Evolutionary conservation across 2,888 invertebrate species (phyloP).

Genomic region (Punctoribates punctum): DNA sequence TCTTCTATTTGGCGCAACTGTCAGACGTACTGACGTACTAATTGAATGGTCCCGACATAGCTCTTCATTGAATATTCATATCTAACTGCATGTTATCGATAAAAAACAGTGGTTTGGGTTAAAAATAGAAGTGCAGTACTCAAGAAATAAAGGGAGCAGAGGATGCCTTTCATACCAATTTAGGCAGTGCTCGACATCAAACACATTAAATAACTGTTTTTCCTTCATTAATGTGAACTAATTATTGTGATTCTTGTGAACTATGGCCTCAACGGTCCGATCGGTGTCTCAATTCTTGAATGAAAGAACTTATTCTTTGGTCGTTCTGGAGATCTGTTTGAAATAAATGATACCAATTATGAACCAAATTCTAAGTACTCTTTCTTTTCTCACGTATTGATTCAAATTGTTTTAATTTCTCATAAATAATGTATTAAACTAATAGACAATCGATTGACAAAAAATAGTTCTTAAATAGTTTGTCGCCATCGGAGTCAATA

Average conservation of each 20-base stretch:
- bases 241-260: background rate
- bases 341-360: conserved; percentile 1
- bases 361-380: conserved; percentile 16
- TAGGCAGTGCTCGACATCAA: conserved; percentile 23
- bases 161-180: conserved; percentile 30
- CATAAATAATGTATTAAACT: no score
- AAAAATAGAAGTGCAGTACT: conserved; percentile 22
- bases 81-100: conserved; percentile 4
- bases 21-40: background rate
- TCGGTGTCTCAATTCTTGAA: background rate
- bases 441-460: background rate
- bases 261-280: conserved; percentile 6
- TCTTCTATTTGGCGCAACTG: background rate
- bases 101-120: conserved; percentile 29
- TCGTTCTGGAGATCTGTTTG: background rate
- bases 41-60: background rate
- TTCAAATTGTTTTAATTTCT: background rate
- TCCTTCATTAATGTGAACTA: conserved; percentile 9
- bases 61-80: background rate
- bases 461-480: background rate
- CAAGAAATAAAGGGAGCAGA: conserved; percentile 21
- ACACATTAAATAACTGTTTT: conserved; percentile 25
- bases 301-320: background rate
- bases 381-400: background rate
- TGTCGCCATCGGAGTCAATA: no score